Conservation (phyloP, 1,140 invertebrate species). For the Drosophila sp. region DNA sequence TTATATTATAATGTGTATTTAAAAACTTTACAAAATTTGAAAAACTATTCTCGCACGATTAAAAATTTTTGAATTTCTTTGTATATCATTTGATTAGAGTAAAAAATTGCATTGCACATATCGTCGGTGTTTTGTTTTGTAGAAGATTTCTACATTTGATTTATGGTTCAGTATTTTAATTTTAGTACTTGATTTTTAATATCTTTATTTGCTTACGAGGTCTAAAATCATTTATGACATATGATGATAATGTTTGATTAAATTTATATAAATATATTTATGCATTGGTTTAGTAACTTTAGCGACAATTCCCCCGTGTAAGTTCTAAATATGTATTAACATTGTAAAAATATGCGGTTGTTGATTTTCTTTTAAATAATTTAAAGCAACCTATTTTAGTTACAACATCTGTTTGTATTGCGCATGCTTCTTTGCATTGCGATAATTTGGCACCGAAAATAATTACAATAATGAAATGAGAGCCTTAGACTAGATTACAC, state of each 20-base stretch:
- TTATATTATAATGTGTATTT: slow-evolving; percentile 40
- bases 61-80: slow-evolving; percentile 38
- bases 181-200: slow-evolving; percentile 63
- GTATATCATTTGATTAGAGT: slow-evolving; percentile 64
- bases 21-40: slow-evolving; percentile 73
- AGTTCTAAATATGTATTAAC: slow-evolving; percentile 27
- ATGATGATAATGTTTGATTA: not conserved
- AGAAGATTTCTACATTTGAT: slow-evolving; percentile 53
- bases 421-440: slow-evolving; percentile 60
- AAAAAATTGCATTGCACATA: slow-evolving; percentile 78
- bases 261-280: slow-evolving; percentile 28
- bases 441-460: slow-evolving; percentile 70
- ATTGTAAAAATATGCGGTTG: slow-evolving; percentile 20
- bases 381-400: slow-evolving; percentile 59
- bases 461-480: slow-evolving; percentile 35
- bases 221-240: slow-evolving; percentile 21
- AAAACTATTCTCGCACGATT: slow-evolving; percentile 48
- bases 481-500: slow-evolving; percentile 13
- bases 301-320: slow-evolving; percentile 62
- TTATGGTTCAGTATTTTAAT: slow-evolving; percentile 63
- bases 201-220: slow-evolving; percentile 45
- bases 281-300: slow-evolving; percentile 67
- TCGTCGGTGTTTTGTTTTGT: slow-evolving; percentile 43
- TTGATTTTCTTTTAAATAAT: slow-evolving; percentile 23
- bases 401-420: slow-evolving; percentile 65